Base-by-base conservation (phyloP, 2,888 invertebrate genomes). In the Apeira syringaria region DNA sequence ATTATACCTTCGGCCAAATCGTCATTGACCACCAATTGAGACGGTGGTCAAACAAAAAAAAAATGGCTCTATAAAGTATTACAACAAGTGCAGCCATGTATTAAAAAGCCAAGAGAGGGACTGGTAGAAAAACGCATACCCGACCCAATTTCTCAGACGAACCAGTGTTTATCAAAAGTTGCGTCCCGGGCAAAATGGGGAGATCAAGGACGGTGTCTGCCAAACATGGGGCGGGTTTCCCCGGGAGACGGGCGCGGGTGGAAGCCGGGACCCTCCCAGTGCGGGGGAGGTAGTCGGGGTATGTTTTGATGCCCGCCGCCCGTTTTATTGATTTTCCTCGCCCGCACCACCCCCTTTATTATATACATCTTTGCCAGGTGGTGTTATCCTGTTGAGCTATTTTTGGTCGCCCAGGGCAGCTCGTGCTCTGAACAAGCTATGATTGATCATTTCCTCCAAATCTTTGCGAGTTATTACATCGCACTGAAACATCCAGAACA, bases 131-230 rank as follows among this genome's bases (percentile, higher is more conserved):
- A 77, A 77, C 80, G 78, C 77, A 78, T 80, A 79, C 72, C 64
- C 86, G 89, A 87, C 89, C 88, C 72, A 88, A 89, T 89, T 89
- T 75, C 70, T 70, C 75, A 81, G 80, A 85, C 80, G 75, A 75
- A 76, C 72, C 71, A 76, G 74, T 89, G 88, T 89, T 88, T 89
- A 87, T 86, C 78, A 76, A 72, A 87, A 88, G 63, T 86, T 86
- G 79, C 64, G 73, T 73, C 77, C 80, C 79, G 76, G 79, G 74
- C 75, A 67, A 69, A 74, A 74, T 73, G 68, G 84, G 82, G 79
- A 80, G 81, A 88, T 89, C 89, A 89, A 89, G 89, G 89, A 82
- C 89, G 88, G 81, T 69, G 89, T 89, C 89, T 89, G 87, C 86
- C 84, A 86, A 88, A 86, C 85, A 85, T 74, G 81, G 88, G 84